These are phyloP conservation scores for Bubo scandiacus DNA, from an alignment of 2,113 vertebrate genomes.

Conservation along the genomic window DNA sequence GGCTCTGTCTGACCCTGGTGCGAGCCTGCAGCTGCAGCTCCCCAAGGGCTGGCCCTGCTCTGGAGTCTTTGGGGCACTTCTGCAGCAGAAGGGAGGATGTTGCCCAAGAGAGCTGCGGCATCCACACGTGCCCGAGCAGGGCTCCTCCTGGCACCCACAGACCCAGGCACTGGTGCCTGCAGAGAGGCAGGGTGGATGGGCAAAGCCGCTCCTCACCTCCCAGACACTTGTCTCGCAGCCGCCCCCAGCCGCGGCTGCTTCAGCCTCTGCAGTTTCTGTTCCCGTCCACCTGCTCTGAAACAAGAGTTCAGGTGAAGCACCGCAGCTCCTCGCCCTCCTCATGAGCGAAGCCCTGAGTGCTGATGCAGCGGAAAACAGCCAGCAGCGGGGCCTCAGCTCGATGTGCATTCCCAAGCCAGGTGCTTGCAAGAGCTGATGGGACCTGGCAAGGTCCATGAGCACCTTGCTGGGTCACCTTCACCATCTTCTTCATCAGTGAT, in stretches of 20 bases:
- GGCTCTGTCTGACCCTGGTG: background rate
- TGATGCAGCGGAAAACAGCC: background rate
- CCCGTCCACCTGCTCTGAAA: accelerated
- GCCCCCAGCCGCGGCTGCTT: background rate
- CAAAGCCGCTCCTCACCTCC: background rate
- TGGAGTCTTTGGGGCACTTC: accelerated
- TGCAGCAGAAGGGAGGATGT: background rate
- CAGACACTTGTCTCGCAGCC: background rate
- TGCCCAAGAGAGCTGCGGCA: background rate
- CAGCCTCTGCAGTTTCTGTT: background rate
- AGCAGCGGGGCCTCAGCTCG: accelerated
- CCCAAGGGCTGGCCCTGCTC: background rate
- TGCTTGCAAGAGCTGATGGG: background rate
- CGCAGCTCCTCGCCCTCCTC: accelerated
- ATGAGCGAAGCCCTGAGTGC: accelerated
- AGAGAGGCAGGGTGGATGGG: background rate
- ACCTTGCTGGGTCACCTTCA: background rate
- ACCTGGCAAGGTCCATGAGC: background rate
- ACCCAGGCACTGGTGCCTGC: background rate
- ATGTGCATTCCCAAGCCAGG: background rate
- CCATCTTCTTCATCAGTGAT: too few relatives aligned
- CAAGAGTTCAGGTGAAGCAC: background rate
- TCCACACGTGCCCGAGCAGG: accelerated
- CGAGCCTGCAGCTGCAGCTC: background rate
- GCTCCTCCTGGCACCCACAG: background rate